These are phyloP conservation scores for Chaetogeoica ovagalla DNA, from an alignment of 2,888 invertebrate species.

Conservation along the genomic window DNA sequence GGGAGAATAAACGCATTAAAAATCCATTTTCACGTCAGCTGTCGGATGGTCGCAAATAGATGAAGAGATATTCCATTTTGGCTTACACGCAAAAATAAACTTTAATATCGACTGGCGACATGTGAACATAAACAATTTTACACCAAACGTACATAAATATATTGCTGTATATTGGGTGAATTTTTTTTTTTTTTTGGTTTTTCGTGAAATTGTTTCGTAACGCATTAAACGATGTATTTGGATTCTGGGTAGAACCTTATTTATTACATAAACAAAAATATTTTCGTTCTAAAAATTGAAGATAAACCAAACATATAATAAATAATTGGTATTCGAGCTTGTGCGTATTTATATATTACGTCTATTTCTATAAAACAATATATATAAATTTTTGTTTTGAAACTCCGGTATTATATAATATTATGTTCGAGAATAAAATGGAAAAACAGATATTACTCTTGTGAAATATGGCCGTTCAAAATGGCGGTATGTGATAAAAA, in stretches of 20 bases:
- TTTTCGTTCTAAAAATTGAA: not conserved
- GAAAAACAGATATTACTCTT: not conserved
- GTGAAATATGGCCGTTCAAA: slow-evolving; percentile 8
- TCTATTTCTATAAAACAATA: not conserved
- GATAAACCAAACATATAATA: not conserved
- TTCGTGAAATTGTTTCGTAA: not conserved
- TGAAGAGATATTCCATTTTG: not conserved
- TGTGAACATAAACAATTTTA: slow-evolving; percentile 22
- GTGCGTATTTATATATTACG: not conserved
- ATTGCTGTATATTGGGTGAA: not conserved
- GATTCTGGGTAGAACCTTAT: not conserved
- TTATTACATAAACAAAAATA: not conserved
- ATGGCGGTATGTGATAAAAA: not conserved
- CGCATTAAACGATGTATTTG: not conserved
- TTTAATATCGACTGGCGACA: slow-evolving; percentile 24
- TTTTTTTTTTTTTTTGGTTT: too few species aligned
- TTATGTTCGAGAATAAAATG: not conserved
- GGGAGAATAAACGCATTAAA: slow-evolving; percentile 31
- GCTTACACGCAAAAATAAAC: slow-evolving; percentile 14
- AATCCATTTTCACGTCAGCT: slow-evolving; percentile 36
- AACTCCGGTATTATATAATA: not conserved
- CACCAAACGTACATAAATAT: not conserved
- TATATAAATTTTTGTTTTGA: not conserved
- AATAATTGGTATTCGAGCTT: not conserved
- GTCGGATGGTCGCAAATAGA: not conserved